Conservation (phyloP, 2,113 vertebrate genomes). For the Sylvietta virens region DNA sequence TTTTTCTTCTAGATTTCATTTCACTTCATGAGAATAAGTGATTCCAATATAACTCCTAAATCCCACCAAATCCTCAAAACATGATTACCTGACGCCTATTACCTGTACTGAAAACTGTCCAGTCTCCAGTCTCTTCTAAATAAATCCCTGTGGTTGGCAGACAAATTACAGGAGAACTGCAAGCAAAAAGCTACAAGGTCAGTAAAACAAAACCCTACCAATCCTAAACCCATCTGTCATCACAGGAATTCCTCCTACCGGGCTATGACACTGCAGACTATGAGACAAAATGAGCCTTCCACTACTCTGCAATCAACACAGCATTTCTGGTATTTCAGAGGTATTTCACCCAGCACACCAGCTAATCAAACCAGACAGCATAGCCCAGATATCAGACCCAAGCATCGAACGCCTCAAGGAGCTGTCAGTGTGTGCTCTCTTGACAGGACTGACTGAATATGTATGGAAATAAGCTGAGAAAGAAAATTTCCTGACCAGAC, state of each 20-base stretch:
- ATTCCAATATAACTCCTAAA: neutral
- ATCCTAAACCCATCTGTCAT: constrained; percentile 23
- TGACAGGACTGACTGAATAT: constrained; percentile 1
- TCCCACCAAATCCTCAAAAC: neutral
- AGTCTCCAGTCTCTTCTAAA: neutral
- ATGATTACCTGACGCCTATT: neutral
- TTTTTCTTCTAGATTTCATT: neutral
- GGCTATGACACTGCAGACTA: constrained; percentile 13
- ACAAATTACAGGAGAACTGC: neutral
- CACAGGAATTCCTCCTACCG: neutral
- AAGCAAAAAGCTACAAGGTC: neutral
- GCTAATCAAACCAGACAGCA: constrained; percentile 45
- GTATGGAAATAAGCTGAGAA: constrained; percentile 9
- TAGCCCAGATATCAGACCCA: constrained; percentile 39
- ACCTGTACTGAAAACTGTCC: neutral
- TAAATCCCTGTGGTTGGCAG: neutral
- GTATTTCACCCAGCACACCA: constrained; percentile 2
- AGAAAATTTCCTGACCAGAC: constrained; percentile 16
- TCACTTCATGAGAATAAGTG: neutral
- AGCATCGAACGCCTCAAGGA: constrained; percentile 12
- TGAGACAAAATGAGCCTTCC: constrained; percentile 22
- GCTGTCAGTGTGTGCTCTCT: neutral
- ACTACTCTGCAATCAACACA: neutral
- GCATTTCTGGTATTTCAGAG: constrained; percentile 17
- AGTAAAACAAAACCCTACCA: neutral